These are phyloP conservation scores for Cataglyphis cursor DNA, from an alignment of 2,888 invertebrate genomes.

Conservation along the genomic window DNA sequence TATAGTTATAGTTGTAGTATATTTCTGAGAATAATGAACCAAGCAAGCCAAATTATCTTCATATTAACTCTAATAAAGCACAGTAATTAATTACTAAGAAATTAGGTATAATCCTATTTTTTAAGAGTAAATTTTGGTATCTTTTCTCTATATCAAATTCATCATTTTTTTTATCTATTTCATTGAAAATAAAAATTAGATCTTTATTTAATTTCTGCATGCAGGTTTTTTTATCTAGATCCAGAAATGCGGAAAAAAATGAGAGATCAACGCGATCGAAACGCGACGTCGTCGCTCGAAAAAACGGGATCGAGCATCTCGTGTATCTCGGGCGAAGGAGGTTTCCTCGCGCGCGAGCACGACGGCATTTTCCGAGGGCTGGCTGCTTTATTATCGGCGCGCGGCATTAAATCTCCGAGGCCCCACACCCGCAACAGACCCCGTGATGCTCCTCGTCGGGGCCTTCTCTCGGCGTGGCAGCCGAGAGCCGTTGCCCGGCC, in stretches of 20 bases:
- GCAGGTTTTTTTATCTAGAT: neutral
- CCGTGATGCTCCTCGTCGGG: constrained; percentile 67
- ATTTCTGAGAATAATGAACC: neutral
- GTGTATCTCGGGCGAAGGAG: constrained; percentile 34
- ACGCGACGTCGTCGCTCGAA: neutral
- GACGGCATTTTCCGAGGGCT: constrained; percentile 76
- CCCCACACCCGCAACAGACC: constrained; percentile 33
- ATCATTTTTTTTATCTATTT: neutral
- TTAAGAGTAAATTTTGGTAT: neutral
- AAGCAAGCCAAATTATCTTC: neutral
- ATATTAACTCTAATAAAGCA: neutral
- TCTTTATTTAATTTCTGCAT: too few species aligned
- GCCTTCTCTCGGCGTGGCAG: constrained; percentile 68
- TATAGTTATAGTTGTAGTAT: neutral
- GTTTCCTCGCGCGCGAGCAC: constrained; percentile 63
- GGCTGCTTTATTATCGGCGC: constrained; percentile 82
- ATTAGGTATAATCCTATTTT: neutral
- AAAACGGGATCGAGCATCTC: constrained; percentile 7
- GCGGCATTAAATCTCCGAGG: constrained; percentile 83
- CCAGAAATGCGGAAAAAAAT: neutral
- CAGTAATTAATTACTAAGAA: neutral
- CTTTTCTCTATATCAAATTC: neutral
- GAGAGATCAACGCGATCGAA: neutral
- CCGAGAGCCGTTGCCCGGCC: constrained; percentile 78
- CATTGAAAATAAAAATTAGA: neutral